phyloP scores from a whole-genome alignment of 2,888 invertebrate genomes.

The Pandemis heparana region DNA sequence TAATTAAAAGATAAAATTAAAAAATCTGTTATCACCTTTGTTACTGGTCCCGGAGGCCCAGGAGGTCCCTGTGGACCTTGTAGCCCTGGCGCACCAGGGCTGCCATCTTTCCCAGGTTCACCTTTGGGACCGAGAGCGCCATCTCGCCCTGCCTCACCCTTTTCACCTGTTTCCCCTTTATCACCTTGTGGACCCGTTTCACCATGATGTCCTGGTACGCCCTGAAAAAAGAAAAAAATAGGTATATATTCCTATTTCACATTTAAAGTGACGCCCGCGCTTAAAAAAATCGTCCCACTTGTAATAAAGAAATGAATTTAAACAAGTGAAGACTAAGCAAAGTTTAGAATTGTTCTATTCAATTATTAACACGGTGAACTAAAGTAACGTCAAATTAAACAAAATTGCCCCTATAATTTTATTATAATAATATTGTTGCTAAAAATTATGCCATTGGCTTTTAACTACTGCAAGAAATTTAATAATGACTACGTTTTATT shows the following conservation, averaged over 20 bases:
- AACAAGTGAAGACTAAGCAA: too few species aligned
- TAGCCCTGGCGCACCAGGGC: constrained; percentile 86
- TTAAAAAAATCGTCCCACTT: too few species aligned
- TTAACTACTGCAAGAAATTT: too few species aligned
- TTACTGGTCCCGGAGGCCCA: constrained; percentile 82
- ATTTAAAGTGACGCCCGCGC: constrained; percentile 48
- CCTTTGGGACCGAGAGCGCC: constrained; percentile 88
- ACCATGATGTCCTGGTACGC: constrained; percentile 87
- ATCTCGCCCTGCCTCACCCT: constrained; percentile 81
- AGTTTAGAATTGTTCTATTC: too few species aligned
- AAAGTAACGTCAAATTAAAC: too few species aligned
- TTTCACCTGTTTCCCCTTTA: constrained; percentile 87
- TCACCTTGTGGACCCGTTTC: constrained; percentile 85
- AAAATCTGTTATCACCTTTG: constrained; percentile 56
- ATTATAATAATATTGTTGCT: too few species aligned
- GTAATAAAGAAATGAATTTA: too few species aligned
- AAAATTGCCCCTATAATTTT: too few species aligned
- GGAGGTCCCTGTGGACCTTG: constrained; percentile 83
- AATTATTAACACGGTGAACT: too few species aligned
- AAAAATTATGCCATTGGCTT: too few species aligned
- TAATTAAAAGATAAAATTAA: background rate
- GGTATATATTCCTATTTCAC: background rate
- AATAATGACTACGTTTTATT: too few species aligned
- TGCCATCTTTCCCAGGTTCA: constrained; percentile 89
- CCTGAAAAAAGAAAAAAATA: constrained; percentile 73